Conservation (phyloP, 2,797 vertebrate genomes). For the Fistularia commersonii region DNA sequence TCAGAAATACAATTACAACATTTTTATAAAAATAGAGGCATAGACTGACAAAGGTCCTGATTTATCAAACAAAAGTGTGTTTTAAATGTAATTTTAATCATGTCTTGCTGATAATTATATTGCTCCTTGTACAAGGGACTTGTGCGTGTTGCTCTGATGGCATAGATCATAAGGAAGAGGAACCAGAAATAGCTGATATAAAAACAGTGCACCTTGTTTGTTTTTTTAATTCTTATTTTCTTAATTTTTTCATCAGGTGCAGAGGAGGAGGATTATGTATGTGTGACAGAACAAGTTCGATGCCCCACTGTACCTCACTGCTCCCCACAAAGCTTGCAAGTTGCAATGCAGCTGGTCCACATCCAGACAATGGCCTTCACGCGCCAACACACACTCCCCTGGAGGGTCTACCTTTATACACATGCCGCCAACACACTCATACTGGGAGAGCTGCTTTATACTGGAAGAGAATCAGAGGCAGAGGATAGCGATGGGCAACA, state of each 20-base stretch:
- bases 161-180: too few species aligned
- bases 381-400: constrained; percentile 73
- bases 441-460: constrained; percentile 81
- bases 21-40: too few species aligned
- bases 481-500: not conserved
- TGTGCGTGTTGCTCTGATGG: too few species aligned
- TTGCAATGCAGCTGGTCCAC: constrained; percentile 85
- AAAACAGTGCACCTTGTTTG: not conserved
- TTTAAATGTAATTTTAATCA: too few species aligned
- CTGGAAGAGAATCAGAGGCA: constrained; percentile 10
- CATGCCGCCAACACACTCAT: constrained; percentile 76
- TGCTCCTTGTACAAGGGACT: too few species aligned
- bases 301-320: constrained; percentile 34
- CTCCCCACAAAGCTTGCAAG: constrained; percentile 80
- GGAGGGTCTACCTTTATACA: constrained; percentile 91
- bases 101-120: too few species aligned
- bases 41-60: too few species aligned
- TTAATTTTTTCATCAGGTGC: constrained; percentile 21
- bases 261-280: constrained; percentile 20
- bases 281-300: constrained; percentile 23
- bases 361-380: constrained; percentile 92
- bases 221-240: not conserved
- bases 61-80: too few species aligned
- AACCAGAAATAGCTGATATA: too few species aligned
- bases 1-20: too few species aligned